Percentiles rank a stretch among this genome's conserved stretches.
These are phyloP conservation scores for Lottia gigantea DNA, from an alignment of 2,888 invertebrate genomes.

Conservation along the genomic window DNA sequence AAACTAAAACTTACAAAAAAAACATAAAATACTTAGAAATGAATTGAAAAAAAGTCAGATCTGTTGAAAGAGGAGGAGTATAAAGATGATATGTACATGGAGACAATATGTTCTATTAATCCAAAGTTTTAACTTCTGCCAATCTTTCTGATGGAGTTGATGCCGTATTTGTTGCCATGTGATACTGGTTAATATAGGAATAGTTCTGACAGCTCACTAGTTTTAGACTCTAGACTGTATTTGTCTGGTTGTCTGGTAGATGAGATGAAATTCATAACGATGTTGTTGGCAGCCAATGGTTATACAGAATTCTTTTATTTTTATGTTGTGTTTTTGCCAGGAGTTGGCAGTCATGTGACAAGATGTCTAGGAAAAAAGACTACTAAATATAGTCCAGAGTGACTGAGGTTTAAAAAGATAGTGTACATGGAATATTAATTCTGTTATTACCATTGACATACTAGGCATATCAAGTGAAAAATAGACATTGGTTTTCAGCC, in stretches of 20 bases:
- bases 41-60: constrained; percentile 7
- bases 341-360: constrained; percentile 8
- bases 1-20: constrained; percentile 6
- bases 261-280: neutral
- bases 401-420: too few species aligned
- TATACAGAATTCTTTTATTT: neutral
- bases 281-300: constrained; percentile 7
- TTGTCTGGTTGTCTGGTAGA: too few species aligned
- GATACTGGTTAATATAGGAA: neutral
- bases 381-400: too few species aligned
- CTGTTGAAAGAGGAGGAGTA: constrained; percentile 1
- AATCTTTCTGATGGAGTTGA: constrained; percentile 7
- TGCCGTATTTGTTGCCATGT: constrained; percentile 9
- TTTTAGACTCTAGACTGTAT: neutral
- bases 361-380: constrained; percentile 2
- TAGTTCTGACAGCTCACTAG: constrained; percentile 6
- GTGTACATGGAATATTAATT: too few species aligned
- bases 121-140: neutral
- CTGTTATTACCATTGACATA: too few species aligned
- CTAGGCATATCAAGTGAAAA: too few species aligned
- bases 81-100: neutral
- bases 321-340: constrained; percentile 10
- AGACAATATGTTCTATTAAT: neutral
- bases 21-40: neutral
- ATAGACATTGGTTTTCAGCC: too few species aligned